Conservation (phyloP, 2,888 invertebrate species). For the Galerucella calmariensis region DNA sequence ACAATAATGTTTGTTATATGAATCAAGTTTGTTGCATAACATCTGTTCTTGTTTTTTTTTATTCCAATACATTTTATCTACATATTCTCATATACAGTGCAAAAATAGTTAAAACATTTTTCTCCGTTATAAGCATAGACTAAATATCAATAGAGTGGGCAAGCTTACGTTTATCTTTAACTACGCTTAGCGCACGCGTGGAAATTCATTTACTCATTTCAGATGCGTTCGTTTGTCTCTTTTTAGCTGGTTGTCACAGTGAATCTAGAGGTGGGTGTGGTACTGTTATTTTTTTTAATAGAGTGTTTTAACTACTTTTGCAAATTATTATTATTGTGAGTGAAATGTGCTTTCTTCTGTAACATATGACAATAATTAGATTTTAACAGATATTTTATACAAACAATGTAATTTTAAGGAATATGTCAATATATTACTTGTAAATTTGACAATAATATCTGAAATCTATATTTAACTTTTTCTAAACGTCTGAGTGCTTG, state of each 20-base stretch:
- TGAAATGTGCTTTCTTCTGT: slow-evolving; percentile 40
- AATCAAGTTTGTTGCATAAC: background rate
- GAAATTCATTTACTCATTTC: no score
- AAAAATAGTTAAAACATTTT: background rate
- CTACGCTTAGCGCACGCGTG: no score
- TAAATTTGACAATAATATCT: slow-evolving; percentile 21
- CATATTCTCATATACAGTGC: background rate
- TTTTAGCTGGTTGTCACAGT: no score
- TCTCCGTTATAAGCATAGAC: background rate
- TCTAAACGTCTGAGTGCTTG: background rate
- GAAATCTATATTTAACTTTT: slow-evolving; percentile 5
- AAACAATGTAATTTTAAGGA: slow-evolving; percentile 19
- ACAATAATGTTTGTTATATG: no score
- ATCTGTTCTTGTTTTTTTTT: slow-evolving; percentile 24
- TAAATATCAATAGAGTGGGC: background rate
- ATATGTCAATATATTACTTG: slow-evolving; percentile 25
- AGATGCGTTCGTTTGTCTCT: no score
- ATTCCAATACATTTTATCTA: background rate
- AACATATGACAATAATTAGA: slow-evolving; percentile 44
- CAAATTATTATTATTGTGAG: slow-evolving; percentile 32
- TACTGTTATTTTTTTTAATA: no score
- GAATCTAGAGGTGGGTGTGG: no score
- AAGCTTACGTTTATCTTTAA: no score
- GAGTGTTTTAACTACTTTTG: slow-evolving; percentile 23
- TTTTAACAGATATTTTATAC: slow-evolving; percentile 38